Base-by-base conservation (phyloP, 2,888 invertebrate species). In the Elegia similella region DNA sequence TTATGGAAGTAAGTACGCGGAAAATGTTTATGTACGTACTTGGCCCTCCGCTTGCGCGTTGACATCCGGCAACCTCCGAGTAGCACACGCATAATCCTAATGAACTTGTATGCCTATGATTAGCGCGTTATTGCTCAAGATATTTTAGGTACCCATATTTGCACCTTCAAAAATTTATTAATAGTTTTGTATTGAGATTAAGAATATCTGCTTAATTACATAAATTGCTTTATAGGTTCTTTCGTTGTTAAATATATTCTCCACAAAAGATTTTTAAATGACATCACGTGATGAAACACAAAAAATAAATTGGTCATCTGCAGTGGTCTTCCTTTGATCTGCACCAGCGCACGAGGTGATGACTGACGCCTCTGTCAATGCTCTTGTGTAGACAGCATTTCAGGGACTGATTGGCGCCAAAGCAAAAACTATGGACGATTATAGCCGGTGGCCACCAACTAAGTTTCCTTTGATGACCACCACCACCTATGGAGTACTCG, bases 1-100 rank as follows among this genome's bases (percentile, higher is more conserved):
- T 91, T 91, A 90, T 90, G 89, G 86, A 86, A 83, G 84, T 85
- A 88, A 88, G 89, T 91, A 89, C 90, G 84, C 86, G 84, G 90
- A 90, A 91, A 90, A 88, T 88, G 88, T 91, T 89, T 89, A 90
- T 88, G 85, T 86, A 82, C 74, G 76, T 76, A 78, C 76, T 75
- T 67, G 68, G 76, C 72, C 78, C 80, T 74, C 79, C 76, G 79
- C 77, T 78, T 74, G 62, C 67, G 72, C 70, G 85, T 78, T 86
- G 88, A 88, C 88, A 86, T 89, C 87, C 88, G 89, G 85, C 29
- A 56, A 48, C 56, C 48, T 56, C 48, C 48, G 23, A 29, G 12
- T 15, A 23, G 48, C 29, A 15, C 10, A 56, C 6, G 55, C 34
- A n/a, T 44, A 44, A 43, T 54, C 52, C 12, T 52, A 52, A 17